Percentiles rank a stretch among this genome's conserved stretches.
Evolutionary conservation across 2,888 invertebrate species (phyloP).

Genomic region (Chymomyza amoena): DNA sequence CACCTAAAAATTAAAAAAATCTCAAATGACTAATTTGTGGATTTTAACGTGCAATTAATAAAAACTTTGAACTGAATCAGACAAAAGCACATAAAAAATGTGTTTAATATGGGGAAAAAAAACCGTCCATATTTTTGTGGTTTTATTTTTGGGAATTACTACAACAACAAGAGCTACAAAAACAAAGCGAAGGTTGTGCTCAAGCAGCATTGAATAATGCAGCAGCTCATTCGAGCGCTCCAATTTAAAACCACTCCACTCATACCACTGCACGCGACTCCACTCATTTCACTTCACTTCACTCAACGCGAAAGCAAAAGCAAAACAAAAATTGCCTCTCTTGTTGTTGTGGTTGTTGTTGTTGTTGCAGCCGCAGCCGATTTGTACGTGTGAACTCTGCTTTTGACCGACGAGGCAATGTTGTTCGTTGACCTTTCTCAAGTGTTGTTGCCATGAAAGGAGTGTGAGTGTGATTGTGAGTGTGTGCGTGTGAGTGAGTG

Average conservation of each 20-base stretch:
- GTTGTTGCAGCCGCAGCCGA: not conserved
- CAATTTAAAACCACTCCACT: not conserved
- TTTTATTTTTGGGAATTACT: not conserved
- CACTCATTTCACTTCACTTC: constrained; percentile 53
- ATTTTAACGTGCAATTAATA: not conserved
- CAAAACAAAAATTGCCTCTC: constrained; percentile 55
- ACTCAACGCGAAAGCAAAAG: constrained; percentile 68
- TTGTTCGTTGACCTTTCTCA: constrained; percentile 71
- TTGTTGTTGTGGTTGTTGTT: constrained; percentile 40
- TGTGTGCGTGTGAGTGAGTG: constrained; percentile 7
- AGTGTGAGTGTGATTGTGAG: constrained; percentile 42
- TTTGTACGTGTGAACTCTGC: constrained; percentile 67
- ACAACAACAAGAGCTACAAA: not conserved
- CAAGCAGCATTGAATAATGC: not conserved
- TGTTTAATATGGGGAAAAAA: not conserved
- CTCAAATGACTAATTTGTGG: not conserved
- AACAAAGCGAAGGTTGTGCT: not conserved
- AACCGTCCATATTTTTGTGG: not conserved
- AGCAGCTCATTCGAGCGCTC: not conserved
- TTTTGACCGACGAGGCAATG: constrained; percentile 72
- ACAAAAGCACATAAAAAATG: not conserved
- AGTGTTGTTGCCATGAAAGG: constrained; percentile 67
- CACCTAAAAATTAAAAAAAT: not conserved
- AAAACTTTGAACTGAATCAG: not conserved
- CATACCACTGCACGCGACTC: constrained; percentile 27